Percentiles rank a stretch among this genome's conserved stretches.
Evolutionary conservation across 1,140 invertebrate genomes (phyloP).

Genomic region (Brachionus koreanus): DNA sequence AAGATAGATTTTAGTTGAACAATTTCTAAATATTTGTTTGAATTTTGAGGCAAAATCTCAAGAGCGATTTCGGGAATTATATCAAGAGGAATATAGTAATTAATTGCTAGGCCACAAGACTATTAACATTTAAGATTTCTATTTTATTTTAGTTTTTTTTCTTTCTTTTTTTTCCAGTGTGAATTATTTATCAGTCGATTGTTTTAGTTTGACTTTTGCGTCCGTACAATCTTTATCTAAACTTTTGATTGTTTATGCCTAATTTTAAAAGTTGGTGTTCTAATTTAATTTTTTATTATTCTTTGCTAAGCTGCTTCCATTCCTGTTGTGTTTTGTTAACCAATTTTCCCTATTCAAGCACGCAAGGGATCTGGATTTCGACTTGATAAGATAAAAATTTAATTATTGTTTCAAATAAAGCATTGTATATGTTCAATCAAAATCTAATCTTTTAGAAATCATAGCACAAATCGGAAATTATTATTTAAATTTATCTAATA

Average conservation of each 20-base stretch:
- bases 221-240: not conserved
- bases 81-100: not conserved
- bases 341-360: not conserved
- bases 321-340: slow-evolving; percentile 1
- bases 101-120: not conserved
- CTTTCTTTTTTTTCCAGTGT: not conserved
- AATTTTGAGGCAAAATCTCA: not conserved
- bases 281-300: slow-evolving; percentile 1
- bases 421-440: not conserved
- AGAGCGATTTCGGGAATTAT: not conserved
- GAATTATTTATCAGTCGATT: not conserved
- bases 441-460: not conserved
- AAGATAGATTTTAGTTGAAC: too few species aligned
- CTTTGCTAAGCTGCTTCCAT: not conserved
- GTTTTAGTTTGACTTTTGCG: not conserved
- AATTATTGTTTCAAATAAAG: not conserved
- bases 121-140: not conserved
- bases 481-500: not conserved
- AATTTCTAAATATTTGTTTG: not conserved
- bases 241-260: not conserved
- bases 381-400: slow-evolving; percentile 10
- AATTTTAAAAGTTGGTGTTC: not conserved
- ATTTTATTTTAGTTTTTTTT: too few species aligned
- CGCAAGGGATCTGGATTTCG: slow-evolving; percentile 1
- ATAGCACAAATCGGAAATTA: not conserved